Evolutionary conservation across 2,797 vertebrate species (phyloP), one percentile per base, ranked within the genome.

Genomic region (Hippopotamyrus pictus): DNA sequence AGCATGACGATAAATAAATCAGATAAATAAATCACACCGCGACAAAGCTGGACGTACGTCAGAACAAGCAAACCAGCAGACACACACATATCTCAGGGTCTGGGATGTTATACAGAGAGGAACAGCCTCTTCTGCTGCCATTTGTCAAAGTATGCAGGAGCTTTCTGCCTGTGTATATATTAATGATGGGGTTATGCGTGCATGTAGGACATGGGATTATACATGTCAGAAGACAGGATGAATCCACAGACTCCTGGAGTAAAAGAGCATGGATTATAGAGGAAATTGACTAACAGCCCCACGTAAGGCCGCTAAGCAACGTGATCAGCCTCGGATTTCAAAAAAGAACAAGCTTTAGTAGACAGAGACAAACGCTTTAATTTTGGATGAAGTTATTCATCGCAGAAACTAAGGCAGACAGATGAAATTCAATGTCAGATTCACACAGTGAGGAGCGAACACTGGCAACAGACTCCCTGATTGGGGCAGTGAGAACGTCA

Each of bases 341-440:
- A 22, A 69, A 29, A 33, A 69, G 62, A 69, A 14, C 25, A 69
- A 33, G 62, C 62, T 1, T 69, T 69, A 12, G 25, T 29, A 9
- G 62, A 69, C 25, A 69, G 62, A 69, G 3, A 14, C 62, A 69
- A 69, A 69, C 3, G 3, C 12, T 22, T 44, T 90, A 93, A 93
- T 89, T 90, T 91, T 88, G 4, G 46, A 89, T 90, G 57, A 82
- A 85, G 14, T 57, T 69, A 29, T 83, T 50, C 33, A 11, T 25
- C 1, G 91, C 92, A 90, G 92, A 95, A 95, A 94, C 92, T 9
- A 92, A 89, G 92, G 92, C 90, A 9, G 88, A 92, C 90, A 92
- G 89, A 93, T 93, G 91, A 88, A 94, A 33, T 86, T 53, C 79
- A 19, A 9, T 50, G 2, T 57, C 17, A 84, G 91, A 93, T 93